Evolutionary conservation across 2,888 invertebrate species (phyloP).

Genomic region (Sialis lutaria): DNA sequence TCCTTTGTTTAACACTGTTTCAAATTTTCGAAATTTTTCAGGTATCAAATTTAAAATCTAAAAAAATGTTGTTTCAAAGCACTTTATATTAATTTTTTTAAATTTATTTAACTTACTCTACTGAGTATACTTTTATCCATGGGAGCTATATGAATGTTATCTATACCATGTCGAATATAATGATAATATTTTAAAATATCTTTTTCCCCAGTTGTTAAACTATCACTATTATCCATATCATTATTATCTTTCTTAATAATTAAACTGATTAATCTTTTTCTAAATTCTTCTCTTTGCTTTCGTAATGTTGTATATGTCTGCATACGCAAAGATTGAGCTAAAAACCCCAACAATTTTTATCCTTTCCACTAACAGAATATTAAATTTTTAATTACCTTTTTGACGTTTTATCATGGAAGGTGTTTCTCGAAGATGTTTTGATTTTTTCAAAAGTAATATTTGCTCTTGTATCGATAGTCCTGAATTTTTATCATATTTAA

Average conservation of each 20-base stretch:
- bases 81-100: background rate
- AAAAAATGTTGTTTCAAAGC: constrained; percentile 7
- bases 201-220: constrained; percentile 44
- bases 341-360: background rate
- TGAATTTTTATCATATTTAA: background rate
- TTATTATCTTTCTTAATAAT: constrained; percentile 41
- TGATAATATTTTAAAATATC: constrained; percentile 71
- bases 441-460: too few species aligned
- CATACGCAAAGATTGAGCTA: background rate
- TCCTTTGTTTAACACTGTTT: constrained; percentile 35
- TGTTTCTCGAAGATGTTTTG: background rate
- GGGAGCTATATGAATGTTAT: constrained; percentile 76
- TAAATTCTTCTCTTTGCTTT: constrained; percentile 65
- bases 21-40: constrained; percentile 40
- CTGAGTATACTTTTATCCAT: constrained; percentile 56
- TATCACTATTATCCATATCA: constrained; percentile 25
- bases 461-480: background rate
- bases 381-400: background rate
- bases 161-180: constrained; percentile 79
- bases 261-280: constrained; percentile 57
- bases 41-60: constrained; percentile 50
- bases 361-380: background rate
- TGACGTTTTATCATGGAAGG: background rate
- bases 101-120: constrained; percentile 24
- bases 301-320: constrained; percentile 25